Evolutionary conservation across 2,888 invertebrate species (phyloP), one percentile per base, ranked within the genome.

Genomic region (Cerceris ruficornis): DNA sequence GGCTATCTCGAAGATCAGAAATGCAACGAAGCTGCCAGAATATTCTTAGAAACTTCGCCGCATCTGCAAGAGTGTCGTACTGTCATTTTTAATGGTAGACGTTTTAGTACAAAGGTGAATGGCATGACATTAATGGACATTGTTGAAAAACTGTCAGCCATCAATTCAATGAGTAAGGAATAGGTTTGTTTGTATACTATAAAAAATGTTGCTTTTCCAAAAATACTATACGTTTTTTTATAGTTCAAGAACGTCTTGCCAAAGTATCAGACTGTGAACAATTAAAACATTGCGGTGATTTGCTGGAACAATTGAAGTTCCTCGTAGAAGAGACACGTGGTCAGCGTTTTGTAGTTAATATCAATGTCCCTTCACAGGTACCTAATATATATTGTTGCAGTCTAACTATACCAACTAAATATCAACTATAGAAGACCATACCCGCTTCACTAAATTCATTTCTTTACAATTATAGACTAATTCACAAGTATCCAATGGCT

Each of bases 271-370:
- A 90, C 54, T 84, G 82, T 57, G 91, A 91, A n/a, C 87, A 89
- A 11, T 41, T 90, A 0, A 91, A 87, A 69, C 88, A 89, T 1
- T 88, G 90, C 57, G 88, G 87, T 13, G 91, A 92, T 82, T 77
- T 92, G 52, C 57, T 90, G 11, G 92, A 92, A n/a, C 90, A 92
- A 52, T 69, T 92, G 7, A 90, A 87, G 55, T 90, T 90, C 76
- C 83, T 92, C 6, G 85, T 92, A 2, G 92, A 91, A 61, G 90
- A 90, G 69, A 86, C 90, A 17, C 87, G 89, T 17, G 90, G 89
- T 0, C 91, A 91, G 67, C 90, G 91, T 46, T 91, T 92, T 77
- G 89, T 91, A 39, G 91, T 92, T 15, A 92, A 92, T 80, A 92
- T 92, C 17, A 92, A 90, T 83, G 91, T 92, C 49, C 92, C 92